A percentile compares a stretch with the other conserved stretches of the same genome.
Evolutionary conservation across 2,888 invertebrate genomes (phyloP).

Genomic region (Lamellibrachia satsuma): DNA sequence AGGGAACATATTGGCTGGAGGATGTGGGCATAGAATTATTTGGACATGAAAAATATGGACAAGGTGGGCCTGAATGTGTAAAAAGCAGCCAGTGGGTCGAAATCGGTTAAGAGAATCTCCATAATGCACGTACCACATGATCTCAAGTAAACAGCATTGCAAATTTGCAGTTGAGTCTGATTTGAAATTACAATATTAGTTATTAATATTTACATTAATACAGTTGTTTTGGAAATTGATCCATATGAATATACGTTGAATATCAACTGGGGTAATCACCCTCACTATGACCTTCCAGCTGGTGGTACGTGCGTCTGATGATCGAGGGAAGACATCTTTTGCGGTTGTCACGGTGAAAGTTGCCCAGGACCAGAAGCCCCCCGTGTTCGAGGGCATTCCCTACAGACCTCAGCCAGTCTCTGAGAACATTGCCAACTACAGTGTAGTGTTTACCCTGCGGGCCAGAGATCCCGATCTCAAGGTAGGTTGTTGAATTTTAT

Average conservation of each 20-base stretch:
- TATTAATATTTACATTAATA: neutral
- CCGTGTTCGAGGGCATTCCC: constrained; percentile 38
- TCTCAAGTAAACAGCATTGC: neutral
- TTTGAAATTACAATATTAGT: neutral
- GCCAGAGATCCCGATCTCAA: constrained; percentile 50
- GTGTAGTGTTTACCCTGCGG: constrained; percentile 45
- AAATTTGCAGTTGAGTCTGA: neutral
- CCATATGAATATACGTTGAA: neutral
- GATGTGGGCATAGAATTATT: too few species aligned
- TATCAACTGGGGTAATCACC: neutral
- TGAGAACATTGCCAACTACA: constrained; percentile 40
- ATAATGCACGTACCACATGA: neutral
- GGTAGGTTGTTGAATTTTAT: constrained; percentile 35
- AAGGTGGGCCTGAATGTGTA: neutral
- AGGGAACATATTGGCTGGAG: neutral
- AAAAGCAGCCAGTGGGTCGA: neutral
- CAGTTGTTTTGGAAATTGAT: neutral
- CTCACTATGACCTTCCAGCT: constrained; percentile 32
- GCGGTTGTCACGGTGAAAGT: constrained; percentile 38
- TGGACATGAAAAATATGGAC: too few species aligned
- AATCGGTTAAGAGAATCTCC: neutral
- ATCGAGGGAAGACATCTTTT: constrained; percentile 34
- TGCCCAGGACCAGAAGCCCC: constrained; percentile 39
- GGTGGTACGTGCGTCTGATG: constrained; percentile 36
- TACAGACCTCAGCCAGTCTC: constrained; percentile 36